phyloP scores from a whole-genome alignment of 2,113 vertebrate species.

The Pedionomus torquatus region DNA sequence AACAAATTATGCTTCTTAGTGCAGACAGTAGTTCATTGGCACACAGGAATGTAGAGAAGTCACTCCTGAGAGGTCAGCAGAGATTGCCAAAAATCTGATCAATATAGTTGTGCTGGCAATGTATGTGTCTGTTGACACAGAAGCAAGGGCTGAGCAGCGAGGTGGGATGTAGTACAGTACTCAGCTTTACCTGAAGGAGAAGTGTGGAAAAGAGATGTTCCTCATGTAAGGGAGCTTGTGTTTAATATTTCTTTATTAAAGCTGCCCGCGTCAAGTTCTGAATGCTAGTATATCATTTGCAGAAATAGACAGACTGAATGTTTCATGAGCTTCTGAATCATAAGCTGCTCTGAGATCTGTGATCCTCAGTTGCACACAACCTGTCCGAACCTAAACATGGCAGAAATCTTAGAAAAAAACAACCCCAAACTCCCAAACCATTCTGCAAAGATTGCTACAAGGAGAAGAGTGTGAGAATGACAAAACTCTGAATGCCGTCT shows the following conservation, averaged over 20 bases:
- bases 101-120: neutral
- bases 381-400: neutral
- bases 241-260: neutral
- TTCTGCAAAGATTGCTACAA: neutral
- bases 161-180: neutral
- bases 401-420: neutral
- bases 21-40: neutral
- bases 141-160: neutral
- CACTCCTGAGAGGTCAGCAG: neutral
- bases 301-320: neutral
- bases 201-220: neutral
- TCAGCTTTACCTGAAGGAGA: neutral
- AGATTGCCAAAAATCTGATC: neutral
- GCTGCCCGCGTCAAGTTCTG: neutral
- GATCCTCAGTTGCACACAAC: neutral
- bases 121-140: neutral
- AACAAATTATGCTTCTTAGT: conserved; percentile 3
- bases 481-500: neutral
- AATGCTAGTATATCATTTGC: neutral
- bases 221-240: neutral
- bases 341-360: neutral
- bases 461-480: neutral
- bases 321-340: neutral
- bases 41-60: neutral
- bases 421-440: neutral